Percentiles rank a stretch among this genome's conserved stretches.
These are phyloP conservation scores for Argynnis bischoffii DNA, from an alignment of 2,888 invertebrate species.

Conservation along the genomic window DNA sequence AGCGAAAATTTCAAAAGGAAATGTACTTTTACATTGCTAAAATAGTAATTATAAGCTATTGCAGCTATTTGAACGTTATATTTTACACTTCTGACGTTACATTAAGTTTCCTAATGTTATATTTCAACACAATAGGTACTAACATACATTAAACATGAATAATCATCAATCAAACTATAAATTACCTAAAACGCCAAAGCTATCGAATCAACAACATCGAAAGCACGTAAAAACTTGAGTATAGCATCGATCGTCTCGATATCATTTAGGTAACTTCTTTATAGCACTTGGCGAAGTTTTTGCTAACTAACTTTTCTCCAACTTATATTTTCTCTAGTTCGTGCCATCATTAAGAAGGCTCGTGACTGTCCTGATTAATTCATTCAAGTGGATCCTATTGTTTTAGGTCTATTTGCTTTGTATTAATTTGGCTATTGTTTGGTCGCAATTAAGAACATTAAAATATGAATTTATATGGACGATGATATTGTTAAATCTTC, in stretches of 20 bases:
- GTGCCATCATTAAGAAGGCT: slow-evolving; percentile 71
- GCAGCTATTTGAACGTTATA: no score
- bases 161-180: no score
- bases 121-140: no score
- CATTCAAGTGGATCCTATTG: slow-evolving; percentile 49
- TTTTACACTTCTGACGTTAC: no score
- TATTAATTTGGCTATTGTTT: slow-evolving; percentile 41
- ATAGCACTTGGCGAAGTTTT: slow-evolving; percentile 47
- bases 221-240: slow-evolving; percentile 47
- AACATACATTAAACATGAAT: no score
- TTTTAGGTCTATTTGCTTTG: slow-evolving; percentile 36
- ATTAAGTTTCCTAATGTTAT: no score
- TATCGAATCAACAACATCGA: no score
- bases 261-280: slow-evolving; percentile 41
- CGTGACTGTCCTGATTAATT: slow-evolving; percentile 78
- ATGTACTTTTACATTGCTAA: no score
- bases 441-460: slow-evolving; percentile 30
- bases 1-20: no score
- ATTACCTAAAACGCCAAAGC: no score
- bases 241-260: slow-evolving; percentile 56
- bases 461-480: slow-evolving; percentile 26
- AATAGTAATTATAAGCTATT: no score
- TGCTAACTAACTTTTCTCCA: slow-evolving; percentile 52
- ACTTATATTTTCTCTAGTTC: slow-evolving; percentile 62
- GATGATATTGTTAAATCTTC: neutral